Evolutionary conservation across 2,113 vertebrate species (phyloP).

Genomic region (Anser cygnoides): DNA sequence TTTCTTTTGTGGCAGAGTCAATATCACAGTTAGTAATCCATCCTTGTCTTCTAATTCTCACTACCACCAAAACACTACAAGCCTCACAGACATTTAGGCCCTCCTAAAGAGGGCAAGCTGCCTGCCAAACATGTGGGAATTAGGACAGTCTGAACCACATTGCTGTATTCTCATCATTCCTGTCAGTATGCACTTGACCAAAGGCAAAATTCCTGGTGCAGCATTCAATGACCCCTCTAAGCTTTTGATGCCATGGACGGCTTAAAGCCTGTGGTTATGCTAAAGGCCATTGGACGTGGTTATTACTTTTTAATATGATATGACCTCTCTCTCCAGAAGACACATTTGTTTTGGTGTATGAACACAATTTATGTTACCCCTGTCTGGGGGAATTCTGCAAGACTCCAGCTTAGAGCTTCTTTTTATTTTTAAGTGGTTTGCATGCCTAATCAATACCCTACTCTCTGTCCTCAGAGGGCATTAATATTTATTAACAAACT

Average conservation of each 20-base stretch:
- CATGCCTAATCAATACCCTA: neutral
- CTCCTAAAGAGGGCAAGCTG: neutral
- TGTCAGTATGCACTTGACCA: neutral
- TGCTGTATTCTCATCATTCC: neutral
- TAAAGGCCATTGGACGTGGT: neutral
- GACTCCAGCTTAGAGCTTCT: neutral
- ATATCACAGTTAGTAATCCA: neutral
- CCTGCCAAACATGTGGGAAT: neutral
- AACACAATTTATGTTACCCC: neutral
- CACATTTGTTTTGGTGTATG: slow-evolving; percentile 1
- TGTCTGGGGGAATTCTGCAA: neutral
- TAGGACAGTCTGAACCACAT: rapidly evolving
- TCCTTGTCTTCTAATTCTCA: neutral
- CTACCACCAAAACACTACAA: neutral
- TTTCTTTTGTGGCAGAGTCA: neutral
- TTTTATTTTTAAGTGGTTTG: slow-evolving; percentile 16
- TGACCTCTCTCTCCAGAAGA: neutral
- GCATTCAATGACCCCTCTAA: neutral
- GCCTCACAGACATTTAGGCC: neutral
- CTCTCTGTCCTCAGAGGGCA: slow-evolving; percentile 14
- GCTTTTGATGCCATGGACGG: neutral
- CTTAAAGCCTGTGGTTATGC: neutral
- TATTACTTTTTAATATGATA: neutral
- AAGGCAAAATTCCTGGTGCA: neutral
- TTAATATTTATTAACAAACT: slow-evolving; percentile 22